Evolutionary conservation across 2,113 vertebrate genomes (phyloP).

Genomic region (Malurus elegans): DNA sequence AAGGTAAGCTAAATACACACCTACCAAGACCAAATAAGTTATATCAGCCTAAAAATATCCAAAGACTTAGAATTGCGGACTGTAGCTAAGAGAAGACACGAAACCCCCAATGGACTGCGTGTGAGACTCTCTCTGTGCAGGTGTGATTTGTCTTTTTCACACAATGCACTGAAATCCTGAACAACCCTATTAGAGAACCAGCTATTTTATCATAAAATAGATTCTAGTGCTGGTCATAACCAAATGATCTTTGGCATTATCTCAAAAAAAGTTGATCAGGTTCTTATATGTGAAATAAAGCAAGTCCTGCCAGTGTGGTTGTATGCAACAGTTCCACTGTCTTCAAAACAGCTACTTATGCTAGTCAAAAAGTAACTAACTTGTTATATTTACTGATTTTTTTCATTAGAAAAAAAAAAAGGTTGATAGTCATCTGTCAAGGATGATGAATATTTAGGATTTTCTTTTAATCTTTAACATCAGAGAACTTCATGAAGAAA

Average conservation of each 20-base stretch:
- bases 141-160: not conserved
- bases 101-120: not conserved
- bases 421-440: not conserved
- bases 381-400: not conserved
- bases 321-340: not conserved
- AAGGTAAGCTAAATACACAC: not conserved
- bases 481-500: not conserved
- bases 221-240: not conserved
- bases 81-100: not conserved
- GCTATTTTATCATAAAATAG: not conserved
- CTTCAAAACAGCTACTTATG: not conserved
- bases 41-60: not conserved
- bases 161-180: not conserved
- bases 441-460: not conserved
- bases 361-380: not conserved
- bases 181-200: not conserved
- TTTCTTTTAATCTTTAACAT: not conserved
- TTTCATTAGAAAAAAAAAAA: not conserved
- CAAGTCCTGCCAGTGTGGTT: not conserved
- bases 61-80: not conserved
- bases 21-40: not conserved
- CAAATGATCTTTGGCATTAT: not conserved
- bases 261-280: not conserved
- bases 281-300: not conserved
- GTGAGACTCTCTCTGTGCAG: not conserved